These are phyloP conservation scores for Stictocephala bisonia DNA, from an alignment of 2,888 invertebrate species.

Conservation along the genomic window DNA sequence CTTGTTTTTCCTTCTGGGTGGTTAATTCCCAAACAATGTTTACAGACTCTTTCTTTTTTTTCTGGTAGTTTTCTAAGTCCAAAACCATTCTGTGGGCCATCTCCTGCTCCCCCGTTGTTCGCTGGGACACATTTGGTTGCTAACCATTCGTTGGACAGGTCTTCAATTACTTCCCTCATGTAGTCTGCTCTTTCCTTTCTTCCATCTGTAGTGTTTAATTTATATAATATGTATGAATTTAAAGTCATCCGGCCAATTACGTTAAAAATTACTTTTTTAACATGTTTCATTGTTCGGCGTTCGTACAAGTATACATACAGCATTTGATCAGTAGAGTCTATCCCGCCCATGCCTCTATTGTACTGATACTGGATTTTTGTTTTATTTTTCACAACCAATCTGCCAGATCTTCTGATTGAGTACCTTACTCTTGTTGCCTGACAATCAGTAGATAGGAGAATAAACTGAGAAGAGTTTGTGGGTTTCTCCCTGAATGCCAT, in stretches of 20 bases:
- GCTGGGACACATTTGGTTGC: neutral
- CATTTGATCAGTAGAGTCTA: conserved; percentile 43
- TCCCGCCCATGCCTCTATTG: conserved; percentile 36
- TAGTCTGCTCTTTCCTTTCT: neutral
- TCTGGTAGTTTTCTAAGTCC: conserved; percentile 2
- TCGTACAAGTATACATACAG: conserved; percentile 34
- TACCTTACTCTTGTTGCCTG: conserved; percentile 7
- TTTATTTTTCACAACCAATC: conserved; percentile 16
- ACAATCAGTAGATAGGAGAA: conserved; percentile 21
- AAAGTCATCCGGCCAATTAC: conserved; percentile 35
- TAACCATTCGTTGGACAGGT: neutral
- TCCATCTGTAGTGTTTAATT: conserved; percentile 11
- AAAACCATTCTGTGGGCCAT: conserved; percentile 2
- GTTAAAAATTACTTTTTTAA: conserved; percentile 42
- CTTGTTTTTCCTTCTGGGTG: neutral
- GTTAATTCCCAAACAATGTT: neutral
- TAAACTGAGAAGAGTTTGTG: conserved; percentile 29
- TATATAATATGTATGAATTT: conserved; percentile 36
- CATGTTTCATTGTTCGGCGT: conserved; percentile 30
- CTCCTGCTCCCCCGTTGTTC: neutral
- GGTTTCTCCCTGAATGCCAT: conserved; percentile 36
- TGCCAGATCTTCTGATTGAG: conserved; percentile 21
- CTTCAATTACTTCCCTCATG: neutral
- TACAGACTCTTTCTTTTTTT: neutral
- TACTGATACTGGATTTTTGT: conserved; percentile 28